These are phyloP conservation scores for Kryptolebias marmoratus DNA, from an alignment of 2,113 vertebrate genomes.

Conservation along the genomic window DNA sequence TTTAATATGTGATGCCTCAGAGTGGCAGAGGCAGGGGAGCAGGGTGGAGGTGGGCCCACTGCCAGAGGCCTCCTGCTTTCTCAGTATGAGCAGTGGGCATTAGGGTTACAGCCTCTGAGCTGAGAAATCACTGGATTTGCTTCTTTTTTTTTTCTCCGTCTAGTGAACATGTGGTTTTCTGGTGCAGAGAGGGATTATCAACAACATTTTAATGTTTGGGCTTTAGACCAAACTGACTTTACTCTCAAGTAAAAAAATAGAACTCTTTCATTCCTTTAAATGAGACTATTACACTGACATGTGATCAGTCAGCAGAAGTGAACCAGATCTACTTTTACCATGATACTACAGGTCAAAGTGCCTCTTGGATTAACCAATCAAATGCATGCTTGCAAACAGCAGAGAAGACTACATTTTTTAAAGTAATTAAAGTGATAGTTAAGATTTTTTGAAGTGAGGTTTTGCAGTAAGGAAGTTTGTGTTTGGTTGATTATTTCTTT, in stretches of 20 bases:
- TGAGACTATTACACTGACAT: background rate
- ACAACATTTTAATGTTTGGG: background rate
- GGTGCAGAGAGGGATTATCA: background rate
- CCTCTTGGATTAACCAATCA: background rate
- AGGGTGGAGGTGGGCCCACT: constrained; percentile 7
- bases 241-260: background rate
- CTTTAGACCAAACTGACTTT: background rate
- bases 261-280: background rate
- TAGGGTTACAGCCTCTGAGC: constrained; percentile 1
- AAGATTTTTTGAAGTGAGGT: no score
- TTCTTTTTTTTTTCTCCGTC: background rate
- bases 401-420: no score
- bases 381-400: background rate
- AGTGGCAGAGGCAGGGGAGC: constrained; percentile 34
- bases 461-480: no score
- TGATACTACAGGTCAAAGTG: background rate
- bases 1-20: constrained; percentile 54
- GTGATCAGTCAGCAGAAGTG: background rate
- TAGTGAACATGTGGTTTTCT: constrained; percentile 7
- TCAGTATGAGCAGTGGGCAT: constrained; percentile 38
- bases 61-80: constrained; percentile 24
- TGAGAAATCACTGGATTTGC: background rate
- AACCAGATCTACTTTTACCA: background rate
- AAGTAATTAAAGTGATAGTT: no score
- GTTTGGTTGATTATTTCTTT: no score